These are phyloP conservation scores for Pseudanteris insignis DNA, from an alignment of 2,888 invertebrate species.

Conservation along the genomic window DNA sequence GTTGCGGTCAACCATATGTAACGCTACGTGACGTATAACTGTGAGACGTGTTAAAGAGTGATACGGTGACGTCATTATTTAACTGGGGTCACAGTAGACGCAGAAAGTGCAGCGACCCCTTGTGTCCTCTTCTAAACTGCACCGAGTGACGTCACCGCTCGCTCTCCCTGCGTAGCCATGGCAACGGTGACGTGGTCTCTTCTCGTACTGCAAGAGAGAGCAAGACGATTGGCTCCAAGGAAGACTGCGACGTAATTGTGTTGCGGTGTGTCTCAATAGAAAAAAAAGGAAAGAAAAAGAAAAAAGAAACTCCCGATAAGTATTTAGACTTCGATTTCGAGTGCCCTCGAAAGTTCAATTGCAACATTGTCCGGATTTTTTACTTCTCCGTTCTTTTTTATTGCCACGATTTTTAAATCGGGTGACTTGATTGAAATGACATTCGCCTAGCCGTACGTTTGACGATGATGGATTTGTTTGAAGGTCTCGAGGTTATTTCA, in stretches of 20 bases:
- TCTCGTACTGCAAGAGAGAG: constrained; percentile 42
- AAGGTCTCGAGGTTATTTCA: no score
- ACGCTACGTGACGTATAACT: no score
- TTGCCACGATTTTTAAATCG: no score
- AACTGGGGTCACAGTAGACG: constrained; percentile 52
- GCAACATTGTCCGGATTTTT: no score
- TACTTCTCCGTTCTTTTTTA: no score
- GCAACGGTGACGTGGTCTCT: constrained; percentile 57
- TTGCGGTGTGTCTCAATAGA: neutral
- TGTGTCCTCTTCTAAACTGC: constrained; percentile 46
- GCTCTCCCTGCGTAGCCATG: constrained; percentile 54
- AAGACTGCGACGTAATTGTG: constrained; percentile 12
- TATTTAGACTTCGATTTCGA: neutral
- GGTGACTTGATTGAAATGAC: no score
- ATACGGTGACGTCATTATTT: constrained; percentile 53
- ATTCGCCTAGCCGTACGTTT: no score
- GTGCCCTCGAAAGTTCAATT: no score
- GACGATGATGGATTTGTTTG: no score
- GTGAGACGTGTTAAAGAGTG: constrained; percentile 34
- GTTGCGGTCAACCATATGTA: no score
- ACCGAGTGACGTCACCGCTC: constrained; percentile 55
- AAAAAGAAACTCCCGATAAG: constrained; percentile 5
- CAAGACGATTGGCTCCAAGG: constrained; percentile 32
- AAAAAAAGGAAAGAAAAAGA: no score
- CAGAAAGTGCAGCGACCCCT: constrained; percentile 55